Evolutionary conservation across 1,140 invertebrate species (phyloP), one percentile per base, ranked within the genome.

Genomic region (Drosophila kepulauana): DNA sequence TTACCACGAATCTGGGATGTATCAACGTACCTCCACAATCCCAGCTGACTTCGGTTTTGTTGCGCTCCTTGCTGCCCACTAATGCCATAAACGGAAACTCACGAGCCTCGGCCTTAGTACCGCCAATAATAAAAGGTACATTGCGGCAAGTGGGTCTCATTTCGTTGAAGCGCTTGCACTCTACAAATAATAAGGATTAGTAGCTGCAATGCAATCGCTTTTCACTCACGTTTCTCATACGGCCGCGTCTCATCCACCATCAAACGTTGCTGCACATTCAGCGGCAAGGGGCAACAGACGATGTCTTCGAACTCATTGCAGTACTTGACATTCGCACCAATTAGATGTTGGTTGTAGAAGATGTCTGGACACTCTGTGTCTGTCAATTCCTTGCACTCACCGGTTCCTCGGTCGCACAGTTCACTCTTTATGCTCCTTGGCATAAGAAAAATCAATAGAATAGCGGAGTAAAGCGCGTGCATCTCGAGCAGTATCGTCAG

Each of bases 81-180:
- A 92, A 67, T 5, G 86, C 93, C 91, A 93, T 93, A 15, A 93
- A 93, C 3, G 93, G 92, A 67, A 92, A 93, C 68, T 93, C 93
- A n/a, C 76, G 56, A 2, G 74, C 66, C 8, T 70, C 64, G 0
- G 91, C 89, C 48, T 77, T 75, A 5, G 67, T 70, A 13, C 92
- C 92, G 8, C 86, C 92, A 5, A 91, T 72, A 52, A 93, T 91
- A 1, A 93, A 82, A 0, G 82, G 75, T 16, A 76, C 71, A 2
- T 75, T 61, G 0, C 48, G 67, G 30, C 87, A 84, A 13, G 61
- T 28, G 3, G 71, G 54, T 28, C 90, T 41, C 0, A 35, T 74
- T 6, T 59, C 72, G 16, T 87, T 90, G 16, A 76, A 89, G 2
- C 70, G 57, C 33, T 90, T 76, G 56, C 85, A 89, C 25, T 85